phyloP scores from a whole-genome alignment of 2,888 invertebrate genomes.

The Mylabris sibirica region DNA sequence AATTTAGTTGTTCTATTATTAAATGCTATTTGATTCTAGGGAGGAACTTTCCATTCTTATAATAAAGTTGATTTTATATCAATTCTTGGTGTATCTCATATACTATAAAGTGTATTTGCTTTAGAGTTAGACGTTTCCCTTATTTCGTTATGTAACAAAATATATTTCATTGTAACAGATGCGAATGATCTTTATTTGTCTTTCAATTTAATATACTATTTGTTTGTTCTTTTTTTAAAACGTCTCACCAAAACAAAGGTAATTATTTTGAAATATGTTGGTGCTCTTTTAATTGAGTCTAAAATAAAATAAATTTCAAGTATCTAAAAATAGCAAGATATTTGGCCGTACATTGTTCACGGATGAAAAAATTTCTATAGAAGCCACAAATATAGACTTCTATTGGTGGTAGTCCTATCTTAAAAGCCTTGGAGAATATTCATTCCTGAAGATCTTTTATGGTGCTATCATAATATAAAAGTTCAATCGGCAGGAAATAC shows the following conservation, averaged over 20 bases:
- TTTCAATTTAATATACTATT: neutral
- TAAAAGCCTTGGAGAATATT: neutral
- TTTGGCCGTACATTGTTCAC: neutral
- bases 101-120: conserved; percentile 6
- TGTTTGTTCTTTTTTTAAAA: neutral
- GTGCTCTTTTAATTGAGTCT: neutral
- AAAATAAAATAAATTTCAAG: neutral
- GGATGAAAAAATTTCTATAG: neutral
- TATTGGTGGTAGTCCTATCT: neutral
- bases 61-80: conserved; percentile 10
- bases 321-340: neutral
- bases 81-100: conserved; percentile 5
- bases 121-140: conserved; percentile 10
- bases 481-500: neutral
- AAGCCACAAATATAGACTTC: neutral
- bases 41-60: conserved; percentile 5
- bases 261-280: neutral
- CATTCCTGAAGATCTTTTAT: neutral
- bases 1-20: conserved; percentile 15
- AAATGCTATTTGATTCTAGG: neutral
- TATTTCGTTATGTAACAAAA: conserved; percentile 9
- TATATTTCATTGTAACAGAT: conserved; percentile 17
- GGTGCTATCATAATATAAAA: neutral
- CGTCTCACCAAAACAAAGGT: neutral
- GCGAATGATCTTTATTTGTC: conserved; percentile 8